Conservation (phyloP, 2,113 vertebrate species). For the Caracal caracal region DNA sequence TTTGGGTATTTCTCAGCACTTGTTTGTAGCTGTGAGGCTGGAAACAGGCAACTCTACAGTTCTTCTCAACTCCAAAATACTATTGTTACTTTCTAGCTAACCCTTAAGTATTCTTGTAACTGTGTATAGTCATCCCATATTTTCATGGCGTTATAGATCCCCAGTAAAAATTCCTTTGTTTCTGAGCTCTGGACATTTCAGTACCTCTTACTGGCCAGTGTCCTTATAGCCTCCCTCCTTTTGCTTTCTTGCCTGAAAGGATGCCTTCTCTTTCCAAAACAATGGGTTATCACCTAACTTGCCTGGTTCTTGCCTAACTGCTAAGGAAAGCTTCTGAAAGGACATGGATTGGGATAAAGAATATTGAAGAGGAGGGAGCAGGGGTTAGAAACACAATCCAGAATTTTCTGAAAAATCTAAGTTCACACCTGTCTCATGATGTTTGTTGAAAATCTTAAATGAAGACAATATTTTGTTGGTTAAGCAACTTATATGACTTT, state of each 20-base stretch:
- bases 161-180: background rate
- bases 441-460: conserved; percentile 16
- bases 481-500: background rate
- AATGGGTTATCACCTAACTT: background rate
- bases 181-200: background rate
- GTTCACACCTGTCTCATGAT: background rate
- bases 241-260: background rate
- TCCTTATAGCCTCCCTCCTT: background rate
- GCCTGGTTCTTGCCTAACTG: background rate
- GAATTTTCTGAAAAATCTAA: conserved; percentile 20
- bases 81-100: background rate
- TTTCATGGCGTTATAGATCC: background rate
- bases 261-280: background rate
- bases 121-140: background rate
- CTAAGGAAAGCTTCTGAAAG: background rate
- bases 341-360: background rate
- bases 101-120: background rate
- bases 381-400: background rate
- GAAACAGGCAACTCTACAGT: background rate
- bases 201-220: background rate
- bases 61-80: background rate
- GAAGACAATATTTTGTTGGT: background rate
- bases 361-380: background rate
- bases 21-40: background rate
- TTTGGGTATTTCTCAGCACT: background rate